Evolutionary conservation across 1,140 invertebrate species (phyloP).

Genomic region (Sinella curviseta): DNA sequence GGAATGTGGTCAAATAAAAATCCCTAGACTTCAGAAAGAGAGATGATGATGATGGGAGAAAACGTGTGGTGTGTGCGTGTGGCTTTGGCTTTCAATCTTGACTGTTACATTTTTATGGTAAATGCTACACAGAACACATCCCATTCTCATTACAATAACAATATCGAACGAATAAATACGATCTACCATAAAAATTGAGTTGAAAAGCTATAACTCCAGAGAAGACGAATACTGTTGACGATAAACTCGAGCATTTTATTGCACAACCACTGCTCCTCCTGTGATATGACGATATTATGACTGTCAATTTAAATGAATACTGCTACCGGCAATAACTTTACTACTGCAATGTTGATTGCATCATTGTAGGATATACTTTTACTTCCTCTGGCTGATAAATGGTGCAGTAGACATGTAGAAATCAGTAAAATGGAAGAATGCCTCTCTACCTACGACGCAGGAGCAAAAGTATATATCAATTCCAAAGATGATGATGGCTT

Average conservation of each 20-base stretch:
- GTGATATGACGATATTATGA: not conserved
- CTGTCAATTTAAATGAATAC: not conserved
- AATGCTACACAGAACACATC: too few relatives aligned
- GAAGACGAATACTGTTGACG: not conserved
- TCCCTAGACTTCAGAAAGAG: too few relatives aligned
- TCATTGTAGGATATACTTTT: not conserved
- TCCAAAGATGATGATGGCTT: too few relatives aligned
- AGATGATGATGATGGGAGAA: too few relatives aligned
- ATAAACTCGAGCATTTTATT: not conserved
- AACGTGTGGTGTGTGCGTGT: slow-evolving; percentile 6
- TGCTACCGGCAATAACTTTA: not conserved
- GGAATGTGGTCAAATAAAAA: slow-evolving; percentile 15
- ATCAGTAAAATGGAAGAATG: not conserved
- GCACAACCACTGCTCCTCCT: not conserved
- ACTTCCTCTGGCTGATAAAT: not conserved
- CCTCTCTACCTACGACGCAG: not conserved
- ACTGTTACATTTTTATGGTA: not conserved
- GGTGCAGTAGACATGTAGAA: not conserved
- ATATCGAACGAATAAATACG: too few relatives aligned
- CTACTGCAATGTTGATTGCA: too few relatives aligned
- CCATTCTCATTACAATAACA: too few relatives aligned
- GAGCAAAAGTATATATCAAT: too few relatives aligned
- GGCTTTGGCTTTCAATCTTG: not conserved
- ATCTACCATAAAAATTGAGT: too few relatives aligned
- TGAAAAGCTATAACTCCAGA: too few relatives aligned